Base-by-base conservation (phyloP, 2,888 invertebrate species). In the Pegoplata infirma region DNA sequence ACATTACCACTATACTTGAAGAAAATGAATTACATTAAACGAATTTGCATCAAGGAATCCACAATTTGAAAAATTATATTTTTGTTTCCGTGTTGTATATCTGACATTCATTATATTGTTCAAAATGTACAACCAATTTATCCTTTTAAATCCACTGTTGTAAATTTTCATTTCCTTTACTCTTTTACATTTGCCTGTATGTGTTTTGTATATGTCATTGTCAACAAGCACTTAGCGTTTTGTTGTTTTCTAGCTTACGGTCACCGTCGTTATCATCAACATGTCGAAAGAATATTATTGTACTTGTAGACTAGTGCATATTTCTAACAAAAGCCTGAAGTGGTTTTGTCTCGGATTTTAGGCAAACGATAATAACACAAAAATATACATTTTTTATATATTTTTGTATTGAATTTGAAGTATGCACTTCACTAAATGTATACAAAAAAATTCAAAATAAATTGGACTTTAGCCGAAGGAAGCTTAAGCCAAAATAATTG, bases 171-270 rank as follows among this genome's bases (percentile, higher is more conserved):
- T 19, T 32, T 49, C 16, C 14, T 32, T 46, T 55, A n/a, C 46
- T n/a, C 51, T 21, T 14, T 28, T n/a, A n/a, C n/a, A n/a, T n/a
- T n/a, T n/a, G 12, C 16, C 19, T 21, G 3, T 3, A 12, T 46
- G 19, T 47, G 16, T 40, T 40, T 14, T 53, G 72, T 56, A 53
- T 21, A 75, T 79, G 75, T 75, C 75, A 75, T 75, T 79, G 75
- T 75, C 79, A 79, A 72, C 75, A 71, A 71, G 79, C 79, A 79
- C 79, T 79, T 71, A 79, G 66, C 67, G 21, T 67, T 74, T 75
- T 79, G 61, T 75, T 75, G 25, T 71, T 67, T 79, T 63, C 47
- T 55, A 71, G 66, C 79, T 75, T 67, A 71, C 68, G 79, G 79
- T 71, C 75, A 75, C 49, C 61, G 21, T 44, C 47, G 28, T 55